Conservation (phyloP, 1,140 invertebrate genomes). For the Cydia strobilella region DNA sequence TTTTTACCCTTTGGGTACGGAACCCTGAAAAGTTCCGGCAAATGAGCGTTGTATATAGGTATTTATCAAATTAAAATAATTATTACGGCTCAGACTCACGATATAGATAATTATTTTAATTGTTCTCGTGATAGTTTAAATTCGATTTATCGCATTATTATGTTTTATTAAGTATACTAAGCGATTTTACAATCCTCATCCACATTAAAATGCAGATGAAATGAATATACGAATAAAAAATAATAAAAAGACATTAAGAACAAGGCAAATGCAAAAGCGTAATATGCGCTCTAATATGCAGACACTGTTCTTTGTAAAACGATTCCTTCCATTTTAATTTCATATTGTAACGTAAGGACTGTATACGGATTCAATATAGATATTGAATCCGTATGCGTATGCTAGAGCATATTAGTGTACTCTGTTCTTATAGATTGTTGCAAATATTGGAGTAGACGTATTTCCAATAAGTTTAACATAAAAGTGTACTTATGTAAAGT, state of each 20-base stretch:
- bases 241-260: conserved; percentile 1
- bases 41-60: no score
- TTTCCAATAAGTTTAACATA: neutral
- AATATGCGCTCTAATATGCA: conserved; percentile 4
- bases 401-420: neutral
- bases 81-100: no score
- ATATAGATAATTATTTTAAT: no score
- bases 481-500: neutral
- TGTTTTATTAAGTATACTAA: no score
- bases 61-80: no score
- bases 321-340: neutral
- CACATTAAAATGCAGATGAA: neutral
- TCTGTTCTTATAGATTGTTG: neutral
- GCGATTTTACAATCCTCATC: neutral
- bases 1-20: no score
- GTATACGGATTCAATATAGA: conserved; percentile 6
- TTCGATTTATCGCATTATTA: no score
- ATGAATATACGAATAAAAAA: neutral
- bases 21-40: no score
- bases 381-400: no score
- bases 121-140: no score
- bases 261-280: neutral
- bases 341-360: neutral
- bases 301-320: neutral
- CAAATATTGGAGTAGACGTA: neutral